phyloP scores from a whole-genome alignment of 2,797 vertebrate genomes.

The Hybognathus amarus region DNA sequence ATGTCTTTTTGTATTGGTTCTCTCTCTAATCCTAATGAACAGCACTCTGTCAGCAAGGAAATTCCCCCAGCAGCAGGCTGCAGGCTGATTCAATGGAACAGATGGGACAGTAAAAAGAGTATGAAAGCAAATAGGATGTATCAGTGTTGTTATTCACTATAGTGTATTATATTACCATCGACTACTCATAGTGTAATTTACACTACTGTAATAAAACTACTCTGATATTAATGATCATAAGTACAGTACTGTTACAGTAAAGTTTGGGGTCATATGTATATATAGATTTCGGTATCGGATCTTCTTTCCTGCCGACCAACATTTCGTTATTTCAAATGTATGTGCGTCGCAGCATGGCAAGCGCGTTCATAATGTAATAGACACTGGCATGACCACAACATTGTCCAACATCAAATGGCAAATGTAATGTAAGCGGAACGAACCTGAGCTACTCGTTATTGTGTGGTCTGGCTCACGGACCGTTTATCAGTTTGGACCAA shows the following conservation, averaged over 20 bases:
- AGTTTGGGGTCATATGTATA: background rate
- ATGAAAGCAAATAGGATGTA: conserved; percentile 7
- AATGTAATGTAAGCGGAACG: too few species aligned
- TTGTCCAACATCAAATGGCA: too few species aligned
- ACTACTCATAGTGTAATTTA: background rate
- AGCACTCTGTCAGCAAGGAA: conserved; percentile 41
- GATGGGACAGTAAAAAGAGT: conserved; percentile 29
- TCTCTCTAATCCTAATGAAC: conserved; percentile 26
- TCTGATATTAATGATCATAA: background rate
- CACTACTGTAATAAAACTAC: background rate
- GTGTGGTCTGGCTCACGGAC: too few species aligned
- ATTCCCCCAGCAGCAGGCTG: conserved; percentile 30
- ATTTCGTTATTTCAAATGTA: too few species aligned
- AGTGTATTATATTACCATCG: conserved; percentile 7
- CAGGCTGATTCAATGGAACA: conserved; percentile 18
- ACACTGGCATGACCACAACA: too few species aligned
- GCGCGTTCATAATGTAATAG: too few species aligned
- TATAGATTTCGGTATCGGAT: too few species aligned
- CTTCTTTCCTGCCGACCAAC: too few species aligned
- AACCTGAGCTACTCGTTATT: too few species aligned
- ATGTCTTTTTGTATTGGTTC: conserved; percentile 35
- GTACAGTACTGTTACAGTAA: background rate
- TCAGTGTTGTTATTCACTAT: background rate
- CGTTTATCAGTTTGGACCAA: too few species aligned
- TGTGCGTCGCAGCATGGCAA: too few species aligned